Conservation (phyloP, 2,888 invertebrate genomes). For the Syritta pipiens region DNA sequence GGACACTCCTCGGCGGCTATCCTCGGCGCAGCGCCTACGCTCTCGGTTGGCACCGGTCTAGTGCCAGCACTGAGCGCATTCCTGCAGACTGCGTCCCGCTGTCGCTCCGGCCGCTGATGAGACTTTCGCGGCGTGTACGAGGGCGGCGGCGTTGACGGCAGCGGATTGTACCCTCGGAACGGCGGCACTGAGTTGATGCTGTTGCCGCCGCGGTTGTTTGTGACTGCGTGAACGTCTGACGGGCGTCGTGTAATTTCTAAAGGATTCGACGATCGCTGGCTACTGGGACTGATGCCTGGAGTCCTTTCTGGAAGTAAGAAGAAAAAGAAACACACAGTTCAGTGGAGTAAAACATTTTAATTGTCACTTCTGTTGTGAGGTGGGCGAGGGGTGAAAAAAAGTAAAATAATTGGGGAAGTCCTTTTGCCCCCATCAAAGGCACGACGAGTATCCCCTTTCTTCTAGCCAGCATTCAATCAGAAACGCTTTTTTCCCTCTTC, state of each 20-base stretch:
- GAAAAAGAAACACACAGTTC: too few species aligned
- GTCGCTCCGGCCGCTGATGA: slow-evolving; percentile 19
- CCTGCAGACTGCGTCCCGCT: slow-evolving; percentile 20
- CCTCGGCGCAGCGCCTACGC: slow-evolving; percentile 23
- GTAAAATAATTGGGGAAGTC: slow-evolving; percentile 30
- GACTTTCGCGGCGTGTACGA: slow-evolving; percentile 73
- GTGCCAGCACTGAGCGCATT: slow-evolving; percentile 27
- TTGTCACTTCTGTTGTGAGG: slow-evolving; percentile 35
- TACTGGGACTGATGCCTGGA: slow-evolving; percentile 19
- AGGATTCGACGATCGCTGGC: slow-evolving; percentile 49
- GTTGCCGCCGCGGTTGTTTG: slow-evolving; percentile 41
- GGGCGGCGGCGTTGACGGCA: slow-evolving; percentile 77
- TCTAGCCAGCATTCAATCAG: slow-evolving; percentile 35
- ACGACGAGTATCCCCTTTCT: slow-evolving; percentile 16
- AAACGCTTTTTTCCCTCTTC: too few species aligned
- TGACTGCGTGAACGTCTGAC: slow-evolving; percentile 10
- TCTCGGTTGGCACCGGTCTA: slow-evolving; percentile 35
- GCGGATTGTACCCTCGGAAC: slow-evolving; percentile 70
- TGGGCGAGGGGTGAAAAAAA: background rate
- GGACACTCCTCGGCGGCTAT: background rate
- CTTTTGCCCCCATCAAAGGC: slow-evolving; percentile 5
- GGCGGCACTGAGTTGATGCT: slow-evolving; percentile 63
- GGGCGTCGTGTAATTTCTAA: slow-evolving; percentile 60
- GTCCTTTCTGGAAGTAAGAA: slow-evolving; percentile 63
- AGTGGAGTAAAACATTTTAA: slow-evolving; percentile 64